These are phyloP conservation scores for Arremon brunneinucha DNA, from an alignment of 2,797 vertebrate genomes.

Conservation along the genomic window DNA sequence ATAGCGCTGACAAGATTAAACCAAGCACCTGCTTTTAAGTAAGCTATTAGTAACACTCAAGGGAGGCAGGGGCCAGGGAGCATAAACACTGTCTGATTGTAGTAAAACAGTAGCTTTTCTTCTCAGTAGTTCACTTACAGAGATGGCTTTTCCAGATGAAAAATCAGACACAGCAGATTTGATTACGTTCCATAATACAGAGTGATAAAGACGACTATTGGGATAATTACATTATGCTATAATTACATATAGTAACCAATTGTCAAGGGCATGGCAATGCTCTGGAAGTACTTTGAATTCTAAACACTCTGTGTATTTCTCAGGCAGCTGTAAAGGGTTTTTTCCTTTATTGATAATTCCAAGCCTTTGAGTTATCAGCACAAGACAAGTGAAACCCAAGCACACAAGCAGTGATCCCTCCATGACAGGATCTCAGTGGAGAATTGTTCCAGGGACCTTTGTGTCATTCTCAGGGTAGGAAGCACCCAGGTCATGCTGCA, in stretches of 20 bases:
- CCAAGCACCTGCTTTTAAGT: not conserved
- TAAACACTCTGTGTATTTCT: not conserved
- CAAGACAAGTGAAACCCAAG: not conserved
- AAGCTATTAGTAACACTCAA: not conserved
- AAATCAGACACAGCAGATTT: not conserved
- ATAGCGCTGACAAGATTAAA: not conserved
- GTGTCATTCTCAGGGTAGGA: accelerated
- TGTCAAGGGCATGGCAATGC: not conserved
- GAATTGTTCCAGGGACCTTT: not conserved
- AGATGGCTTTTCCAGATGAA: not conserved
- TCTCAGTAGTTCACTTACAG: not conserved
- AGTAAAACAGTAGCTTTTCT: not conserved
- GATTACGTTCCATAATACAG: not conserved
- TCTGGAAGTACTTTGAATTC: not conserved
- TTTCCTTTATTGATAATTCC: not conserved
- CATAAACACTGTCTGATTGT: not conserved
- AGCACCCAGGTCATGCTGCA: not conserved
- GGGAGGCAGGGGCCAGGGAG: not conserved
- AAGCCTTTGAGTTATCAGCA: not conserved
- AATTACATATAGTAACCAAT: not conserved
- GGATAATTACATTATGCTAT: not conserved
- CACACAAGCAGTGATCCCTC: not conserved
- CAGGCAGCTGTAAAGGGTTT: not conserved
- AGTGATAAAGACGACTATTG: not conserved
- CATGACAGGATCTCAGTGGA: not conserved